phyloP scores from a whole-genome alignment of 2,797 vertebrate species.

The Rhinella marina region DNA sequence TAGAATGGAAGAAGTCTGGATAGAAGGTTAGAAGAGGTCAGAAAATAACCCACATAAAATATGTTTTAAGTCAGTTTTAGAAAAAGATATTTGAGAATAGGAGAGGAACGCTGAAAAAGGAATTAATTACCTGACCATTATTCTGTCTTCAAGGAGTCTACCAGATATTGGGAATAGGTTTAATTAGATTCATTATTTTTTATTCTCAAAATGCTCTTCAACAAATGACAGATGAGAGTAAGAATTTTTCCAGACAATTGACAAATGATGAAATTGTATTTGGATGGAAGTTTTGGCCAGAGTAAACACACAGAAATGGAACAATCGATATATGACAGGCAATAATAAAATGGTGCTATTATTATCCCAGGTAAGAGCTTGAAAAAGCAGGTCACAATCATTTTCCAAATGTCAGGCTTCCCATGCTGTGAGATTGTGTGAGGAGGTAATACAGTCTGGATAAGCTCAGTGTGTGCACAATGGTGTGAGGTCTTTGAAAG shows the following conservation, averaged over 20 bases:
- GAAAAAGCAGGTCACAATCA: constrained; percentile 57
- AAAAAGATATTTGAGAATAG: not conserved
- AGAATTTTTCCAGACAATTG: not conserved
- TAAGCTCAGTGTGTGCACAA: constrained; percentile 27
- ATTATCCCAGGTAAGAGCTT: constrained; percentile 41
- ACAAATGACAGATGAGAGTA: not conserved
- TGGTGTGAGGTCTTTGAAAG: constrained; percentile 40
- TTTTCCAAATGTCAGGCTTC: constrained; percentile 36
- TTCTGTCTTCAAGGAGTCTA: not conserved
- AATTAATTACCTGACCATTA: not conserved
- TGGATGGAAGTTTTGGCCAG: not conserved
- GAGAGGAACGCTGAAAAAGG: not conserved
- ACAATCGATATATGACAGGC: constrained; percentile 10
- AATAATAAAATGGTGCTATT: constrained; percentile 29
- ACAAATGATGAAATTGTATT: not conserved
- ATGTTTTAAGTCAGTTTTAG: not conserved
- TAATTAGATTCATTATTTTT: not conserved
- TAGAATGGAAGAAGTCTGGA: constrained; percentile 30
- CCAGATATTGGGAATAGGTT: not conserved
- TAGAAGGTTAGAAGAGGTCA: constrained; percentile 40
- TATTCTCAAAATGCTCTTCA: not conserved
- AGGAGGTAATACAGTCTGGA: constrained; percentile 56
- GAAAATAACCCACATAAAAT: constrained; percentile 28
- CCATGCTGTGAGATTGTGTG: constrained; percentile 23
- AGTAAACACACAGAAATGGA: constrained; percentile 8